These are phyloP conservation scores for Triplophysa yarkandensis DNA, from an alignment of 2,797 vertebrate genomes.

Conservation along the genomic window DNA sequence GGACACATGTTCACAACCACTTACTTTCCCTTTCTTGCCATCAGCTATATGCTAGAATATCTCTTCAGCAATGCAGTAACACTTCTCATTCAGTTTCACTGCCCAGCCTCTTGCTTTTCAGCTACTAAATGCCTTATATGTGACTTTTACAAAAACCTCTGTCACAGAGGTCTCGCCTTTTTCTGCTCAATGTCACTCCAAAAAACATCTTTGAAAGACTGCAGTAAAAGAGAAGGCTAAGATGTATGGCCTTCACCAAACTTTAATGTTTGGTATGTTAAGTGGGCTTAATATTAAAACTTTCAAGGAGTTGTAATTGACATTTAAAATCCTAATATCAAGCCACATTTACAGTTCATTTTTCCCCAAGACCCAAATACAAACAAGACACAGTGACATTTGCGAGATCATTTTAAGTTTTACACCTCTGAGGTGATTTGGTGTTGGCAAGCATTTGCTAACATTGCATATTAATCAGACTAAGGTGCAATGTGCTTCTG, in stretches of 20 bases:
- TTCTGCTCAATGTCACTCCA: constrained; percentile 14
- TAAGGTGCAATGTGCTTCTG: constrained; percentile 40
- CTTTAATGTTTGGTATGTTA: constrained; percentile 32
- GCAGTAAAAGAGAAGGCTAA: constrained; percentile 39
- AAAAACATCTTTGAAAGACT: constrained; percentile 47
- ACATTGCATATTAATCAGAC: constrained; percentile 56
- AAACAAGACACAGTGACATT: constrained; percentile 42
- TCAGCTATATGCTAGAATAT: constrained; percentile 24
- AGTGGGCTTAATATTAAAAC: constrained; percentile 23
- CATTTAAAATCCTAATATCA: constrained; percentile 25
- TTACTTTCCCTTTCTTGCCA: constrained; percentile 7
- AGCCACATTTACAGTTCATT: not conserved
- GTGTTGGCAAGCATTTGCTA: constrained; percentile 37
- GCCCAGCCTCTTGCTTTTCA: constrained; percentile 39
- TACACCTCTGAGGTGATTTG: constrained; percentile 33
- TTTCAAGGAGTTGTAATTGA: constrained; percentile 18
- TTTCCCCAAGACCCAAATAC: constrained; percentile 6
- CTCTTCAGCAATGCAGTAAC: constrained; percentile 23
- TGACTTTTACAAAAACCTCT: constrained; percentile 46
- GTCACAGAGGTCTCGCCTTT: constrained; percentile 6
- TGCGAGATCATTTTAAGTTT: constrained; percentile 42
- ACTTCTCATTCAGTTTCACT: constrained; percentile 23
- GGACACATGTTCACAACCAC: constrained; percentile 10
- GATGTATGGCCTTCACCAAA: constrained; percentile 26
- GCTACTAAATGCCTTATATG: constrained; percentile 36